Evolutionary conservation across 2,797 vertebrate genomes (phyloP), one percentile per base, ranked within the genome.

Genomic region (Peromyscus eremicus): DNA sequence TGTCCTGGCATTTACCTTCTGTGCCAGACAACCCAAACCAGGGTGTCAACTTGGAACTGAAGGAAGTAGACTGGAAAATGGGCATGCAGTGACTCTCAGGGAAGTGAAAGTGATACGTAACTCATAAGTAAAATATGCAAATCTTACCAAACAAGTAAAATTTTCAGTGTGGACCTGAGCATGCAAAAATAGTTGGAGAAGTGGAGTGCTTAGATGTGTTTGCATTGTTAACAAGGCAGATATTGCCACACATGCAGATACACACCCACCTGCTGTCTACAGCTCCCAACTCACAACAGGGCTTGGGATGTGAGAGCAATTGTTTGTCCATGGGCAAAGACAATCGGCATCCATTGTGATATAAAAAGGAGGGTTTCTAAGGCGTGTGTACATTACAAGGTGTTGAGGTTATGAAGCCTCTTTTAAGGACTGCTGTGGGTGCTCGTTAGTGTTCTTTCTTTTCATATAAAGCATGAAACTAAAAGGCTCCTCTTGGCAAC

Each of bases 51-150:
- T 82, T 43, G 49, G 62, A 88, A 49, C 83, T 32, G 40, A 21
- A 98, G 95, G 60, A 97, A 96, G 71, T 64, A 10, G 66, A 71
- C 94, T 95, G 96, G 86, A 92, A 92, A 95, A 82, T 34, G 43
- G 95, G 60, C 77, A 55, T 46, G 64, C 92, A 95, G 43, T 68
- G 84, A 89, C 85, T 92, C 92, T 94, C 32, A 85, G 79, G 87
- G 71, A 94, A 93, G 87, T 88, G 92, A 94, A 92, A 68, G 93
- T 82, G 89, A 90, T n/a, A 64, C 92, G 27, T 96, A 46, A 37
- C 60, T 97, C 81, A 94, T 16, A 0, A 75, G 55, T 88, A 55
- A 76, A 83, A 92, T 95, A 91, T 79, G 89, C 96, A 55, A 11
- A 64, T 64, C 94, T 97, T 87, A 91, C 90, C 34, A 75, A 81